phyloP scores from a whole-genome alignment of 2,888 invertebrate species.

The Platynereis dumerilii region DNA sequence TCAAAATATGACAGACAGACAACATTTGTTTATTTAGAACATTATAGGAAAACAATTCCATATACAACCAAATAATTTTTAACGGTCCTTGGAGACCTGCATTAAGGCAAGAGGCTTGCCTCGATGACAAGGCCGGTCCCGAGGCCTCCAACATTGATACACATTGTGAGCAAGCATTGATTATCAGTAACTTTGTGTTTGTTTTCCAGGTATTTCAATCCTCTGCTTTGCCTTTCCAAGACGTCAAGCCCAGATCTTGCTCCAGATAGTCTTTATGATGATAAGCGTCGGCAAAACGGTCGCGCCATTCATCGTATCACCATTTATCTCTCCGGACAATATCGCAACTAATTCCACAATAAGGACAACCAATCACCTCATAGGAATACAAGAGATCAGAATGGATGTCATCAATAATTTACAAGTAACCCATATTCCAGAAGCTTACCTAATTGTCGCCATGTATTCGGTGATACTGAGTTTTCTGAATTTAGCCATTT shows the following conservation, averaged over 20 bases:
- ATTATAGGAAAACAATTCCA: no score
- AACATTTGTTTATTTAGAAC: no score
- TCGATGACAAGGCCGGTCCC: no score
- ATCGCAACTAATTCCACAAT: not conserved
- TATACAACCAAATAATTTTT: no score
- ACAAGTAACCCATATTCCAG: not conserved
- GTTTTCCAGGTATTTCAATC: constrained; percentile 9
- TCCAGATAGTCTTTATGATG: constrained; percentile 11
- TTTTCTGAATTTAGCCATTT: not conserved
- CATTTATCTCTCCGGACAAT: constrained; percentile 10
- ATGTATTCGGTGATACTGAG: not conserved
- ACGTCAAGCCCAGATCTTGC: constrained; percentile 6
- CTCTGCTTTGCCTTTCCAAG: constrained; percentile 15
- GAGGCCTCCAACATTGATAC: no score
- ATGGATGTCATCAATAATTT: no score
- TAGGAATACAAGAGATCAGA: not conserved
- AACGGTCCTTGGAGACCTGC: no score
- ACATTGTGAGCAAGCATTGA: no score
- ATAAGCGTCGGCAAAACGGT: constrained; percentile 18
- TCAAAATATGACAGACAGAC: no score
- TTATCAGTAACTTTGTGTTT: no score
- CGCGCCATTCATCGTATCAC: constrained; percentile 14
- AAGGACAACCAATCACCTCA: not conserved
- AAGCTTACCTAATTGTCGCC: not conserved
- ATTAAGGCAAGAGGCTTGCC: no score